Conservation (phyloP, 2,113 vertebrate species). For the Puffinus mauretanicus region DNA sequence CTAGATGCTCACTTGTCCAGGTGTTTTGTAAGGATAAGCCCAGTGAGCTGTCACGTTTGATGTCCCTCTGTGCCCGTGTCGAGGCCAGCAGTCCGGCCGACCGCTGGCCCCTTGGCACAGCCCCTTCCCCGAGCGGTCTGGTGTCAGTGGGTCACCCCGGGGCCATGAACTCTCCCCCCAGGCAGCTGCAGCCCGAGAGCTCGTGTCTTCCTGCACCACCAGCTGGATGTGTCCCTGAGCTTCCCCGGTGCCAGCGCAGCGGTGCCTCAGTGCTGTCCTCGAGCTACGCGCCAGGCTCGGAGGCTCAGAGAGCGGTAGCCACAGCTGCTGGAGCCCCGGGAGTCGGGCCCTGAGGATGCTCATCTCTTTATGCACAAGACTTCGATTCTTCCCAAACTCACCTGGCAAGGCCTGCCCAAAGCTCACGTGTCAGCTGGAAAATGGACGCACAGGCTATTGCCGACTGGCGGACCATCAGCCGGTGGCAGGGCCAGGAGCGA, state of each 20-base stretch:
- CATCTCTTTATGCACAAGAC: not conserved
- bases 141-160: not conserved
- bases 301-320: not conserved
- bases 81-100: not conserved
- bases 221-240: not conserved
- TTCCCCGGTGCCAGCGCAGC: rapidly evolving
- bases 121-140: not conserved
- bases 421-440: not conserved
- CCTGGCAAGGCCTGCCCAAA: not conserved
- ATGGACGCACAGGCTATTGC: not conserved
- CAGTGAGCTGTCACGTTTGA: not conserved
- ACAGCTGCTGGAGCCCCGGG: not conserved
- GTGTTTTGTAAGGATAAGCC: not conserved
- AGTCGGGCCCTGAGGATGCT: not conserved
- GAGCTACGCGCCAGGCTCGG: rapidly evolving
- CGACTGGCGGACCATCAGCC: not conserved
- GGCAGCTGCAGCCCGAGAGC: not conserved
- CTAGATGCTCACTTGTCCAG: not conserved
- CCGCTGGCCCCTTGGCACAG: not conserved
- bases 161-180: not conserved
- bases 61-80: not conserved
- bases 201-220: not conserved
- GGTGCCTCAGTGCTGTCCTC: not conserved
- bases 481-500: not conserved
- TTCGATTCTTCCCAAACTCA: not conserved